A percentile compares a stretch with the other conserved stretches of the same genome.
Conservation (phyloP, 2,888 invertebrate species). For the Theretra japonica region DNA sequence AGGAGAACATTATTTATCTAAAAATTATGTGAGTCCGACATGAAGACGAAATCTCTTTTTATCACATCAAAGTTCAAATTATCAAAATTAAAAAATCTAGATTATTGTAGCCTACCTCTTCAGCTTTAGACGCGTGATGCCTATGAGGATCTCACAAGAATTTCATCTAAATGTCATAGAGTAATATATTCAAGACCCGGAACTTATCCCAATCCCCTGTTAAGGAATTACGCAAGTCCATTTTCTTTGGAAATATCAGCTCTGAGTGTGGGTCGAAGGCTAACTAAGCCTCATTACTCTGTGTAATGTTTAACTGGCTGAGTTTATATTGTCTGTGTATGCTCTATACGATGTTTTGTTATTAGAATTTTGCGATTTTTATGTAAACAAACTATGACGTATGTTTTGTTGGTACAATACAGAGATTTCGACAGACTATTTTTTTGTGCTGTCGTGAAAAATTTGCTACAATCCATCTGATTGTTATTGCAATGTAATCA, state of each 20-base stretch:
- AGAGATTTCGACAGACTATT: too few species aligned
- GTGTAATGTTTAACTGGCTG: constrained; percentile 1
- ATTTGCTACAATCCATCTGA: too few species aligned
- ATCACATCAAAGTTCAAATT: too few species aligned
- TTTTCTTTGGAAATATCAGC: constrained; percentile 8
- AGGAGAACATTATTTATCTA: too few species aligned
- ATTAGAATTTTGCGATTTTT: too few species aligned
- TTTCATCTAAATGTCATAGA: not conserved
- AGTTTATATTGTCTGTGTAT: not conserved
- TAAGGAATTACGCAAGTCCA: not conserved
- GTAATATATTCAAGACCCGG: not conserved
- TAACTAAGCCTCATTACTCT: constrained; percentile 18
- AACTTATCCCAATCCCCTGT: not conserved
- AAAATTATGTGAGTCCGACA: too few species aligned
- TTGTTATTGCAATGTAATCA: too few species aligned
- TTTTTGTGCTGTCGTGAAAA: too few species aligned
- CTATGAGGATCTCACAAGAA: not conserved
- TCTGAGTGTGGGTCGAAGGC: not conserved
- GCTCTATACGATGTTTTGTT: not conserved
- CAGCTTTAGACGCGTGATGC: not conserved
- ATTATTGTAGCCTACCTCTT: not conserved
- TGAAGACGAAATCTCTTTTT: too few species aligned
- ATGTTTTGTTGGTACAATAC: too few species aligned
- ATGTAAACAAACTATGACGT: too few species aligned
- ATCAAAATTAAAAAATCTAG: too few species aligned